Evolutionary conservation across 2,113 vertebrate genomes (phyloP), one percentile per base, ranked within the genome.

Genomic region (Empidonax alnorum): DNA sequence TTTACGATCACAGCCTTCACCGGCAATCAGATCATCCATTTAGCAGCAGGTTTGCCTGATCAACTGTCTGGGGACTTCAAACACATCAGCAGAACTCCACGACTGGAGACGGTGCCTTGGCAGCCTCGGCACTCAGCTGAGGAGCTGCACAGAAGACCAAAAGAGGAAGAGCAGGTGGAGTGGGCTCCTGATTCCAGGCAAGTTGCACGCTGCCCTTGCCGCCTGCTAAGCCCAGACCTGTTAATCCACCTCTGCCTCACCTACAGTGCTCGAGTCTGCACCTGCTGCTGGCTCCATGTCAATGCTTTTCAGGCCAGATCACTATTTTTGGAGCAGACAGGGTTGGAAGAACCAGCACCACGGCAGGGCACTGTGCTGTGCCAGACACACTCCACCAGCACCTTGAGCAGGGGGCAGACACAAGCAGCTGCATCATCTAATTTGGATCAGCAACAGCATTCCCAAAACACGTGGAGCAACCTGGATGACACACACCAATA

Each of bases 21-120:
- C 21, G 46, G 62, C 58, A 94, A 68, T 90, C 86, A 88, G 75
- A 90, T 86, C 59, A 92, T 52, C 55, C 76, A 74, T 84, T 94
- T 83, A 94, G 87, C 72, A 80, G 68, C 56, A 77, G 25, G 76
- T 90, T 67, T 89, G 86, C 62, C 72, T 77, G 44, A 94, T 78
- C 71, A 87, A 46, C 85, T 67, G 69, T 87, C 74, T 91, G 56
- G 49, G 75, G 67, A 82, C 79, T 90, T 85, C 12, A 72, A 90
- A 88, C 33, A 85, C 14, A 92, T 82, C 89, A 90, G 88, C 66
- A 90, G 44, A 81, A 91, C 8, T 62, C 39, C 68, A 78, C 41
- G 66, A 63, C 46, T 12, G 22, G 33, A 87, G 71, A 42, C 35
- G 14, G 25, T 27, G 74, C 23, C 39, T 92, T 37, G 14, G n/a